These are phyloP conservation scores for Acanthurus lineatus DNA, from an alignment of 2,797 vertebrate species.

Conservation along the genomic window DNA sequence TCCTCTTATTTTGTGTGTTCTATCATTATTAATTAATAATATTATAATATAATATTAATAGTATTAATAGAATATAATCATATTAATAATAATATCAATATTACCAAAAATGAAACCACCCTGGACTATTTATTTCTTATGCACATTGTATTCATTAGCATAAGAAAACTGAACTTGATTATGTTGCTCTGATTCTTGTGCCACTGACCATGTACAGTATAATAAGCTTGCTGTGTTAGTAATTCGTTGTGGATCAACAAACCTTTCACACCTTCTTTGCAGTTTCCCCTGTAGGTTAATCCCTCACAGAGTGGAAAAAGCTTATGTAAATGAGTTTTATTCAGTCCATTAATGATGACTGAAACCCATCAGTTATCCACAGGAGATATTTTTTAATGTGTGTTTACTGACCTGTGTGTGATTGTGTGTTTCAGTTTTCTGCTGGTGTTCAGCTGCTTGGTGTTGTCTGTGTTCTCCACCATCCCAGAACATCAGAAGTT, in stretches of 20 bases:
- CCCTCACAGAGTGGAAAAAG: slow-evolving; percentile 43
- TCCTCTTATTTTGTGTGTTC: too few relatives aligned
- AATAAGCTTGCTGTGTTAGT: slow-evolving; percentile 25
- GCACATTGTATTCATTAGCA: not conserved
- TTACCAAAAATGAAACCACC: not conserved
- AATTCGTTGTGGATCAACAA: slow-evolving; percentile 51
- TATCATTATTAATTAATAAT: too few relatives aligned
- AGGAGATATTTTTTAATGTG: slow-evolving; percentile 2
- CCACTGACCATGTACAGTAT: not conserved
- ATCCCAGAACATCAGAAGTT: slow-evolving; percentile 94
- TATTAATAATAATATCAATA: too few relatives aligned
- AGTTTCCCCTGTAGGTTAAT: slow-evolving; percentile 47
- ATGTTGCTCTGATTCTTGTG: not conserved
- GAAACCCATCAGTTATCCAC: slow-evolving; percentile 6
- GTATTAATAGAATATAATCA: too few relatives aligned
- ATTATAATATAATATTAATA: too few relatives aligned
- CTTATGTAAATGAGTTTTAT: slow-evolving; percentile 39
- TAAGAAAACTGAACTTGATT: slow-evolving; percentile 12
- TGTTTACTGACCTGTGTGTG: slow-evolving; percentile 27
- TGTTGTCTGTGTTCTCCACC: slow-evolving; percentile 98
- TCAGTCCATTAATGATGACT: slow-evolving; percentile 27
- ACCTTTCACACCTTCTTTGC: slow-evolving; percentile 33
- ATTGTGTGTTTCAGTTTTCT: slow-evolving; percentile 90
- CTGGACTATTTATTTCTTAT: not conserved
- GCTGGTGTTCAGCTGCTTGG: slow-evolving; percentile 98